Conservation (phyloP, 2,113 vertebrate species). For the Notothenia coriiceps region DNA sequence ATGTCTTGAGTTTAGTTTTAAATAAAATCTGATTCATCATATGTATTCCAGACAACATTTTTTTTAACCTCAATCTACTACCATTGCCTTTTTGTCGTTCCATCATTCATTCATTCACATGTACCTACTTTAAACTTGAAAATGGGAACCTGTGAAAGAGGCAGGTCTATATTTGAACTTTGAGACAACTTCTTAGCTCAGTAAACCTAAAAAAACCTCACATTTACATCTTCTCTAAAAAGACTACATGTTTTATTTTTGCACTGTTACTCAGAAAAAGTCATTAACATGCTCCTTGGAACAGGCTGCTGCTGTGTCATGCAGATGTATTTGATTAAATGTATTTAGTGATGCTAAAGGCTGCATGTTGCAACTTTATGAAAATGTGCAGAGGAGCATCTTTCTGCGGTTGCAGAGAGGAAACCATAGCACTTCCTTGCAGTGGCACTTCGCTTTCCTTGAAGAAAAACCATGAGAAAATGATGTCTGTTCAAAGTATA, state of each 20-base stretch:
- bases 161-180: neutral
- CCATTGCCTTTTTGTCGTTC: neutral
- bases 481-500: neutral
- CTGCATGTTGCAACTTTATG: neutral
- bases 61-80: neutral
- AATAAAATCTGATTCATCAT: neutral
- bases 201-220: neutral
- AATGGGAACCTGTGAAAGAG: neutral
- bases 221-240: neutral
- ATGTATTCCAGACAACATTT: neutral
- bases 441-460: neutral
- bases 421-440: conserved; percentile 33
- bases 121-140: neutral
- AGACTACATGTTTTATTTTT: neutral
- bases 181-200: neutral
- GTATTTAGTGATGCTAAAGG: neutral
- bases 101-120: neutral
- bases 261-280: neutral
- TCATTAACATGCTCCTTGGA: neutral
- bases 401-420: conserved; percentile 3
- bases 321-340: too few relatives aligned
- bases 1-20: too few relatives aligned
- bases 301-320: neutral
- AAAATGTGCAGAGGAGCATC: neutral
- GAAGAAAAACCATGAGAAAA: neutral